These are phyloP conservation scores for Agrochola litura DNA, from an alignment of 2,888 invertebrate species.

Conservation along the genomic window DNA sequence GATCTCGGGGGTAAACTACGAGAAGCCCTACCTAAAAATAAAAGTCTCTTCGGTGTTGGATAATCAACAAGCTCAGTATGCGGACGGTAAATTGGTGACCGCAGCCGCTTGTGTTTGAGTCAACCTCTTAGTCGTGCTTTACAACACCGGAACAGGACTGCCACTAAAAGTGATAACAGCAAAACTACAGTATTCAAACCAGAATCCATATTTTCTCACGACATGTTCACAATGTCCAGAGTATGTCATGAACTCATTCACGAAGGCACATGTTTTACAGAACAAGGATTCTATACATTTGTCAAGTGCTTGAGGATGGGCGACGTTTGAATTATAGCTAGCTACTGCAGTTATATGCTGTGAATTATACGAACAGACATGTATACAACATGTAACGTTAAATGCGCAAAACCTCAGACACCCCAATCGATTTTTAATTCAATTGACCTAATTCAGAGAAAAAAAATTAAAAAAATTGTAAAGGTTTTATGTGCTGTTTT, in stretches of 20 bases:
- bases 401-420: too few relatives aligned
- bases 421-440: too few relatives aligned
- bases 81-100: too few relatives aligned
- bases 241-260: constrained; percentile 28
- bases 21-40: too few relatives aligned
- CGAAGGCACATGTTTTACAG: constrained; percentile 19
- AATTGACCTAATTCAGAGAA: too few relatives aligned
- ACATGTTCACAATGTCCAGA: not conserved
- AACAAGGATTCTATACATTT: constrained; percentile 45
- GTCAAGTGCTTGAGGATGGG: constrained; percentile 39
- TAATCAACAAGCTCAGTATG: too few relatives aligned
- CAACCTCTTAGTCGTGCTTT: not conserved
- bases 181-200: not conserved
- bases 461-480: too few relatives aligned
- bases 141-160: not conserved
- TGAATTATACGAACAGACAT: not conserved
- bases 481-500: too few relatives aligned
- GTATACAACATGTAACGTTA: too few relatives aligned
- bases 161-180: not conserved
- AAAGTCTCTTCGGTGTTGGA: too few relatives aligned
- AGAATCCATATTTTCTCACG: constrained; percentile 38
- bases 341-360: not conserved
- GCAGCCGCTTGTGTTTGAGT: too few relatives aligned
- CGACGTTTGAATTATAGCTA: not conserved
- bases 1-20: too few relatives aligned